Conservation (phyloP, 2,797 vertebrate genomes). For the Eulemur albifrons region DNA sequence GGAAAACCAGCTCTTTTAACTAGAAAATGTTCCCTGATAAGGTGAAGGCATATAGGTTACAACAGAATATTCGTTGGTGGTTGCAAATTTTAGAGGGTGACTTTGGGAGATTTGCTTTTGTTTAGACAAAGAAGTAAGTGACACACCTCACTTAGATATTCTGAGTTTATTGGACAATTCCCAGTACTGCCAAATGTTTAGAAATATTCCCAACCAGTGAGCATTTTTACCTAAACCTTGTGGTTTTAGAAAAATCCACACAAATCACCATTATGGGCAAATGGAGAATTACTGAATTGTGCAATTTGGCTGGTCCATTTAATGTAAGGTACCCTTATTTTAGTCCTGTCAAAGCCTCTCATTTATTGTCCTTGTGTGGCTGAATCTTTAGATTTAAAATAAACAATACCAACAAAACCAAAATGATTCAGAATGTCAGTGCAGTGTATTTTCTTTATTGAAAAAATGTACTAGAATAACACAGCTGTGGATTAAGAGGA, state of each 20-base stretch:
- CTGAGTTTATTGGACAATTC: not conserved
- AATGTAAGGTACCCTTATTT: constrained; percentile 34
- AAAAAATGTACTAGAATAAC: constrained; percentile 73
- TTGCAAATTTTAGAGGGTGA: not conserved
- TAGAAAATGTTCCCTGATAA: not conserved
- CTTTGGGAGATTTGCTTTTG: not conserved
- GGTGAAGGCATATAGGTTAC: not conserved
- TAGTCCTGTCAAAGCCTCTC: constrained; percentile 31
- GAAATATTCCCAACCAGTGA: constrained; percentile 49
- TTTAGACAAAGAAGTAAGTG: not conserved
- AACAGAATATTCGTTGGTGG: not conserved
- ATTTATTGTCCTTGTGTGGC: constrained; percentile 30
- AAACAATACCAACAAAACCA: constrained; percentile 64
- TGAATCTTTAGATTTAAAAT: constrained; percentile 57
- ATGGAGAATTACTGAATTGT: constrained; percentile 43
- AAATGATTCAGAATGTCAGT: constrained; percentile 59
- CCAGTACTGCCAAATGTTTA: constrained; percentile 11
- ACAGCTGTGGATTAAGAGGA: constrained; percentile 70
- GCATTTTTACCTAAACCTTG: constrained; percentile 31
- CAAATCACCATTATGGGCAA: constrained; percentile 55
- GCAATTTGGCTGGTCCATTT: not conserved
- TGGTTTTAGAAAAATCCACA: constrained; percentile 32
- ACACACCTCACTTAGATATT: not conserved
- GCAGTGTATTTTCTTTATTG: constrained; percentile 81
- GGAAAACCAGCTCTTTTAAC: not conserved